Conservation (phyloP, 2,113 vertebrate species). For the Haemorhous mexicanus region DNA sequence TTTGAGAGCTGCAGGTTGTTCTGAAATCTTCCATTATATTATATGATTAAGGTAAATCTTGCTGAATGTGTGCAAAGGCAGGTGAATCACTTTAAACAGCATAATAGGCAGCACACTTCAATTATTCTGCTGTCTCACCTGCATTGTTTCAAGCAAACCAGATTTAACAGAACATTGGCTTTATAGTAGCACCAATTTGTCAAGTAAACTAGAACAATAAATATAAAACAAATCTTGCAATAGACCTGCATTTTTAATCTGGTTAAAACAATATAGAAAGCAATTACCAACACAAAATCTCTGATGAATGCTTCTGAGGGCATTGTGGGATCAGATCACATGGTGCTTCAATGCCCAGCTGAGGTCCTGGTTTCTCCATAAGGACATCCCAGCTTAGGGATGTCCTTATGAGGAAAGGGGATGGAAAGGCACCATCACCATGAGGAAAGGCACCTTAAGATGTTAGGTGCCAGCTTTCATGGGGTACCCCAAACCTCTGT, state of each 20-base stretch:
- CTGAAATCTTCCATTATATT: slow-evolving; percentile 26
- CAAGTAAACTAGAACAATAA: slow-evolving; percentile 82
- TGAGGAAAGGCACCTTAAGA: too few relatives aligned
- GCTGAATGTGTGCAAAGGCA: slow-evolving; percentile 65
- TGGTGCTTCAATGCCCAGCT: accelerated
- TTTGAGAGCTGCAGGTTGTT: slow-evolving; percentile 18
- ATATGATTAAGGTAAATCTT: slow-evolving; percentile 51
- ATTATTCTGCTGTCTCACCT: slow-evolving; percentile 67
- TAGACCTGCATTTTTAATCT: slow-evolving; percentile 75
- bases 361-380: neutral
- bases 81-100: slow-evolving; percentile 59
- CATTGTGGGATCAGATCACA: neutral
- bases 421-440: too few relatives aligned
- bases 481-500: neutral
- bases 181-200: slow-evolving; percentile 75
- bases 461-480: neutral
- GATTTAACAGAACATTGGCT: slow-evolving; percentile 78
- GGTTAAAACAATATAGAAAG: slow-evolving; percentile 77
- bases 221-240: slow-evolving; percentile 80
- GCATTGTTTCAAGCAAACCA: slow-evolving; percentile 68
- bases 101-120: slow-evolving; percentile 71
- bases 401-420: too few relatives aligned
- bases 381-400: neutral
- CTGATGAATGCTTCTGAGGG: neutral
- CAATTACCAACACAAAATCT: slow-evolving; percentile 65